phyloP scores from a whole-genome alignment of 2,113 vertebrate genomes.

The Tichodroma muraria region DNA sequence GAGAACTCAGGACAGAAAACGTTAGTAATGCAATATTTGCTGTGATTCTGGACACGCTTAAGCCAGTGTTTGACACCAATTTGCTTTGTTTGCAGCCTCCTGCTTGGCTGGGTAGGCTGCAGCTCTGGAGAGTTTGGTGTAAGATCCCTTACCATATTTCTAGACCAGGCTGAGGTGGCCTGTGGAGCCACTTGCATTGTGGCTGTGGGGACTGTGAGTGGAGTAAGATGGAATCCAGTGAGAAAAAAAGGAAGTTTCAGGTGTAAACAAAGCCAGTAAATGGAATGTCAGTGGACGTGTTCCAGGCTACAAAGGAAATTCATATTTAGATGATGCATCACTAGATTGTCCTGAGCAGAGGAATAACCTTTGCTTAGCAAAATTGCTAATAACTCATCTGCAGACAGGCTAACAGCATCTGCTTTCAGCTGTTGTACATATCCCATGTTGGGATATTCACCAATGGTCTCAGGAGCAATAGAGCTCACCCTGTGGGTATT shows the following conservation, averaged over 20 bases:
- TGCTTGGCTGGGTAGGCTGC: neutral
- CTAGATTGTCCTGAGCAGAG: neutral
- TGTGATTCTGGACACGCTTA: neutral
- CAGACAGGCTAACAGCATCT: neutral
- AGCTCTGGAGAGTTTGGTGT: neutral
- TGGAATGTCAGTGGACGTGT: neutral
- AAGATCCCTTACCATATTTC: neutral
- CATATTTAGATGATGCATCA: neutral
- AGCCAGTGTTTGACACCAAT: neutral
- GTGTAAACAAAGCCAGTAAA: neutral
- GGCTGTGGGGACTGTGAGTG: neutral
- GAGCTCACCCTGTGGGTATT: neutral
- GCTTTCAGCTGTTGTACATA: neutral
- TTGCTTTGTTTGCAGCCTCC: neutral
- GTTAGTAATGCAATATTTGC: neutral
- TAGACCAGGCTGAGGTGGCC: neutral
- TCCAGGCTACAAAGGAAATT: neutral
- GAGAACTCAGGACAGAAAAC: neutral
- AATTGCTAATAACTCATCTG: neutral
- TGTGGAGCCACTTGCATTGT: neutral
- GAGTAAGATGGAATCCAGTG: neutral
- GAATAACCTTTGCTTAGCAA: neutral
- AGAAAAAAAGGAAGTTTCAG: neutral
- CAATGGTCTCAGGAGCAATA: neutral
- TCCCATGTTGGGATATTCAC: neutral